A percentile compares a stretch with the other conserved stretches of the same genome.
These are phyloP conservation scores for Deilephila porcellus DNA, from an alignment of 2,888 invertebrate genomes.

Conservation along the genomic window DNA sequence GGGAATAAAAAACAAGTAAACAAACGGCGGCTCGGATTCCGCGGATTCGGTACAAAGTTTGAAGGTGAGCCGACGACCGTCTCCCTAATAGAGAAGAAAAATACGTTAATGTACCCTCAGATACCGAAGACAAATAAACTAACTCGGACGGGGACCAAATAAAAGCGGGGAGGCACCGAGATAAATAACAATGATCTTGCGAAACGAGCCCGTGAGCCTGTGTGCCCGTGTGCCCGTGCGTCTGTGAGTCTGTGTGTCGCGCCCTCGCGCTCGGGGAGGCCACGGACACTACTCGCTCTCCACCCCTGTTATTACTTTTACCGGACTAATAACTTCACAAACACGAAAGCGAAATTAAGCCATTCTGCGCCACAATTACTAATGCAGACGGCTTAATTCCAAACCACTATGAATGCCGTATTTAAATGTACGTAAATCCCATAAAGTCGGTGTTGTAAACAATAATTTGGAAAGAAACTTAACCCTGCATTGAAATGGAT, in stretches of 20 bases:
- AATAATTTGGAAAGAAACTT: constrained; percentile 38
- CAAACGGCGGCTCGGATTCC: constrained; percentile 70
- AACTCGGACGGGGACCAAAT: constrained; percentile 79
- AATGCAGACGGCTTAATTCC: constrained; percentile 1
- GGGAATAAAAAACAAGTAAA: constrained; percentile 79
- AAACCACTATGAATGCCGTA: background rate
- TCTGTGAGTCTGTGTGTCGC: constrained; percentile 33
- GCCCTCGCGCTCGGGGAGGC: constrained; percentile 47
- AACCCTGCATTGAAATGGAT: constrained; percentile 52
- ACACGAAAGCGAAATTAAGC: constrained; percentile 25
- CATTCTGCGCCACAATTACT: constrained; percentile 11
- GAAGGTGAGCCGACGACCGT: constrained; percentile 79
- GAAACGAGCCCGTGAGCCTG: constrained; percentile 53
- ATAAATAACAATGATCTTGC: constrained; percentile 82
- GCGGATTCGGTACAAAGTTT: constrained; percentile 71
- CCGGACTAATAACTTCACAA: constrained; percentile 27
- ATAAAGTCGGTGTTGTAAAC: constrained; percentile 12
- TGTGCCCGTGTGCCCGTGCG: constrained; percentile 34
- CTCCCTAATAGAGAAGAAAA: constrained; percentile 84
- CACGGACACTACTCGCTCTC: constrained; percentile 62
- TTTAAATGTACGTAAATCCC: constrained; percentile 14
- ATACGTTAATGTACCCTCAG: constrained; percentile 84
- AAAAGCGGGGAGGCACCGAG: constrained; percentile 76
- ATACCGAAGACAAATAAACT: constrained; percentile 83
- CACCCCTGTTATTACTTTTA: constrained; percentile 40